Conservation (phyloP, 2,113 vertebrate species). For the Circaetus cinerascens region DNA sequence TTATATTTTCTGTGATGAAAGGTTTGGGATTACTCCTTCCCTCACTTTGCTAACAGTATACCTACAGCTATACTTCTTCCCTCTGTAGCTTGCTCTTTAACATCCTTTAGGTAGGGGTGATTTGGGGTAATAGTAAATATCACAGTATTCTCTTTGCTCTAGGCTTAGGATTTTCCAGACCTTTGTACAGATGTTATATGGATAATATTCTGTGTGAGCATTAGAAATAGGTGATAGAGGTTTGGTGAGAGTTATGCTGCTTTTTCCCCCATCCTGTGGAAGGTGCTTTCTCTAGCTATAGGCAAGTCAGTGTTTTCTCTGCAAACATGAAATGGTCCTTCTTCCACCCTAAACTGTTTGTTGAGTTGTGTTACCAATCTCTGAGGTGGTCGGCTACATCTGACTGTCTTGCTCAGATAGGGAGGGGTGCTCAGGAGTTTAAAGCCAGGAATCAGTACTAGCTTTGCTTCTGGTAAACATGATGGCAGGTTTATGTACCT, state of each 20-base stretch:
- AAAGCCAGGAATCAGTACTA: not conserved
- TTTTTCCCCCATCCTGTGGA: not conserved
- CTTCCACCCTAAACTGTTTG: not conserved
- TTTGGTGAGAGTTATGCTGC: not conserved
- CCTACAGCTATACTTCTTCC: not conserved
- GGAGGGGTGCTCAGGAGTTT: not conserved
- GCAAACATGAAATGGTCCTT: not conserved
- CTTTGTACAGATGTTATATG: not conserved
- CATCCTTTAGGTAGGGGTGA: not conserved
- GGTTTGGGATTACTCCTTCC: constrained; percentile 1
- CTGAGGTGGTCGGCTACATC: not conserved
- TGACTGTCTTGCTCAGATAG: not conserved
- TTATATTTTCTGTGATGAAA: constrained; percentile 28
- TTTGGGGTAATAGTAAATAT: not conserved
- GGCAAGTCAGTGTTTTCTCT: not conserved
- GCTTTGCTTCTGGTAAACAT: not conserved
- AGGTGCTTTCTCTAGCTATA: not conserved
- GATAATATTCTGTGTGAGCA: not conserved
- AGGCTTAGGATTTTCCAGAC: not conserved
- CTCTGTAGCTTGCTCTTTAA: not conserved
- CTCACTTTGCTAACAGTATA: not conserved
- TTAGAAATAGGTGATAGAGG: not conserved
- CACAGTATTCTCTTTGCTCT: not conserved
- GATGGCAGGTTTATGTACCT: not conserved
- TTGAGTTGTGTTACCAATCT: not conserved